phyloP scores from a whole-genome alignment of 2,113 vertebrate genomes.

The Sialia sialis region DNA sequence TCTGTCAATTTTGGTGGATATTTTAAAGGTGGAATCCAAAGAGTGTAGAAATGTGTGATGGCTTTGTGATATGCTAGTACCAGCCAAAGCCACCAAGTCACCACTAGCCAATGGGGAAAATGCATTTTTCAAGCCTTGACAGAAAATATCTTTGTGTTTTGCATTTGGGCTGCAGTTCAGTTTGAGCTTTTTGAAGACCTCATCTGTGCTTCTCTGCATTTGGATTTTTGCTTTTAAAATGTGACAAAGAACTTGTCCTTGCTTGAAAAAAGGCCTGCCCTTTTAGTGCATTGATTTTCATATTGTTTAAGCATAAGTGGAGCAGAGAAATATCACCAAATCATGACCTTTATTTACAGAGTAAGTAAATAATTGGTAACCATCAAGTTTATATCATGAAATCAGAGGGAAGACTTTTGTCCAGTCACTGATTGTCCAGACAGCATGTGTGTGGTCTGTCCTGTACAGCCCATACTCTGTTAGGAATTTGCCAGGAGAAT shows the following conservation, averaged over 20 bases:
- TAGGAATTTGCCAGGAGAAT: background rate
- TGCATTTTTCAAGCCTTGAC: background rate
- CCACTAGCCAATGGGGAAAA: background rate
- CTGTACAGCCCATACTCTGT: background rate
- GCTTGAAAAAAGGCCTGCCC: background rate
- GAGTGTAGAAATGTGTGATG: background rate
- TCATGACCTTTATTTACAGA: background rate
- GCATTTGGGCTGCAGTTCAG: background rate
- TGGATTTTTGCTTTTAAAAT: background rate
- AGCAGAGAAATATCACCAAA: background rate
- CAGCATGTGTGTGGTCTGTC: background rate
- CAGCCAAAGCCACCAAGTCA: background rate
- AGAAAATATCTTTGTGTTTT: background rate
- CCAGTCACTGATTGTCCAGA: background rate
- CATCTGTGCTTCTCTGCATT: background rate
- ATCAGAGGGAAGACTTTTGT: background rate
- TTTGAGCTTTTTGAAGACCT: background rate
- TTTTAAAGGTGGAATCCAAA: background rate
- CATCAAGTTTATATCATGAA: background rate
- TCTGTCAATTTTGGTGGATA: background rate
- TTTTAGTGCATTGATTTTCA: background rate
- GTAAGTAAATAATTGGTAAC: background rate
- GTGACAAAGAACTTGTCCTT: background rate
- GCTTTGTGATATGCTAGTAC: accelerated
- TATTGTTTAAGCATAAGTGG: background rate